Conservation (phyloP, 2,888 invertebrate species). For the Parasteatoda lunata region DNA sequence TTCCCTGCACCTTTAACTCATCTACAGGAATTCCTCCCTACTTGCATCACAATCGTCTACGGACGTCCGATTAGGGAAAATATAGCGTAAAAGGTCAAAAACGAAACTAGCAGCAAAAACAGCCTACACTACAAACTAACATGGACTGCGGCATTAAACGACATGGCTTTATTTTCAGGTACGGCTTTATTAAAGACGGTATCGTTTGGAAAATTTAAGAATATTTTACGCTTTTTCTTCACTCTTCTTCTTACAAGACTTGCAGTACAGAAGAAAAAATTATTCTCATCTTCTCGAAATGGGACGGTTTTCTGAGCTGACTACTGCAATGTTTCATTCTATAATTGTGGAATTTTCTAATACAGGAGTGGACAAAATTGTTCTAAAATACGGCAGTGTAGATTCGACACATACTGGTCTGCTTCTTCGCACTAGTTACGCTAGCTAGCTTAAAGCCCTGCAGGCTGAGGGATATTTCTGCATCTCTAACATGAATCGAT, state of each 20-base stretch:
- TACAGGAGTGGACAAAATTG: constrained; percentile 18
- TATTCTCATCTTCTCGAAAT: not conserved
- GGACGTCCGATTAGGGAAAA: not conserved
- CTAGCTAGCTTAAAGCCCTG: constrained; percentile 58
- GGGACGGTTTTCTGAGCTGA: constrained; percentile 42
- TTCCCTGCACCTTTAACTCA: constrained; percentile 16
- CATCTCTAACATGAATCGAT: constrained; percentile 56
- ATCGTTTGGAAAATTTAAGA: too few species aligned
- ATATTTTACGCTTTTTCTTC: not conserved
- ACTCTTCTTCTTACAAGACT: not conserved
- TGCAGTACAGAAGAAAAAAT: not conserved
- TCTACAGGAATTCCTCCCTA: not conserved
- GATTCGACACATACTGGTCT: constrained; percentile 31
- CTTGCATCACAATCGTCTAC: not conserved
- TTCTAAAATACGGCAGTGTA: constrained; percentile 60
- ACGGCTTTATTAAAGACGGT: constrained; percentile 46
- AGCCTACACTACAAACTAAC: not conserved
- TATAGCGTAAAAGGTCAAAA: not conserved
- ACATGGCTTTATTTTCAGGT: constrained; percentile 51
- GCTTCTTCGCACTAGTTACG: constrained; percentile 52
- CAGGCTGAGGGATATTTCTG: constrained; percentile 51
- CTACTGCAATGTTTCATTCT: constrained; percentile 1
- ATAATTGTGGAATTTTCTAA: not conserved
- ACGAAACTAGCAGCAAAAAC: constrained; percentile 4
- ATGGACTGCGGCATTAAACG: constrained; percentile 22